Base-by-base conservation (phyloP, 2,113 vertebrate species). In the Grallaria varia region DNA sequence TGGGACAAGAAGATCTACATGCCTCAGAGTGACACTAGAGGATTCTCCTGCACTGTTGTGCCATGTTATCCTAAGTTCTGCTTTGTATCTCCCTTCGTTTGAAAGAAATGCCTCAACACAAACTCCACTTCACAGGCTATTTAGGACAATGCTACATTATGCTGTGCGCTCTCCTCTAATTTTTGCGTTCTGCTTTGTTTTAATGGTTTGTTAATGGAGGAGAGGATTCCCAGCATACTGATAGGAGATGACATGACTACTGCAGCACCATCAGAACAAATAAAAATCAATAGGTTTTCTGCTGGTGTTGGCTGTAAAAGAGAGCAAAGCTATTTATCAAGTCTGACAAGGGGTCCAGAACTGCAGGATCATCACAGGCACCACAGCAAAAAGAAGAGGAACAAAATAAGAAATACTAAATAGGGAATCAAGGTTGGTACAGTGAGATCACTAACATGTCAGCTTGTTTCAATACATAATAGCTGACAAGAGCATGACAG, bases 281-380 rank as follows among this genome's bases (percentile, higher is more conserved):
- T 98, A 97, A 98, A 98, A 98, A 98, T 98, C 97, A 98, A 98
- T 97, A 97, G 81, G 40, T 82, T 97, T 97, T 97, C 90, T 95
- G 93, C 92, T 96, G 89, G 89, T 96, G 97, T 90, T 97, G 84
- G 90, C 90, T 94, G 91, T 88, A 96, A 92, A 91, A 89, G 92
- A 92, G 64, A 97, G 71, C n/a, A 95, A 95, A 96, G 77, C 93
- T 96, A 96, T 97, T 97, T 94, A 97, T 97, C 96, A 97, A 96
- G 76, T 81, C 88, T 94, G 96, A 97, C 97, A 97, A 91, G 82
- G 40, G 84, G 86, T 87, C 84, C 73, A 91, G 89, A 95, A 93
- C 74, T 72, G 91, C 93, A 95, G 87, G 94, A 92, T 95, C 95
- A 96, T 96, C 95, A 95, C 59, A 92, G 66, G 63, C 88, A 83